Evolutionary conservation across 2,797 vertebrate genomes (phyloP).

Genomic region (Meda fulgida): DNA sequence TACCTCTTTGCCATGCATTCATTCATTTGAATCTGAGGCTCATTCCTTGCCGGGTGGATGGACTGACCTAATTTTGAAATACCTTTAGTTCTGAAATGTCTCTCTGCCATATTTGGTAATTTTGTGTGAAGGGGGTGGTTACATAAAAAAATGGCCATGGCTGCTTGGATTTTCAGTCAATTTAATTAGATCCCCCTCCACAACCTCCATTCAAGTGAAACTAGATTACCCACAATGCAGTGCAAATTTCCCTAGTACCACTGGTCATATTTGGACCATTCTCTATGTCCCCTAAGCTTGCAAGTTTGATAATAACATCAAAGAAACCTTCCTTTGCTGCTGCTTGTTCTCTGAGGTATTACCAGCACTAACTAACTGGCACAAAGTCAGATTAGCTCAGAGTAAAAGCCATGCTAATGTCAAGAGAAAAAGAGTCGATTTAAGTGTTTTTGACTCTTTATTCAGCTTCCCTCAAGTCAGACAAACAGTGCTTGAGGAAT

Average conservation of each 20-base stretch:
- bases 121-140: slow-evolving; percentile 20
- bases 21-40: slow-evolving; percentile 23
- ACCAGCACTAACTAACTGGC: slow-evolving; percentile 26
- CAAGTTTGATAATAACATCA: slow-evolving; percentile 32
- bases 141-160: slow-evolving; percentile 11
- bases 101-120: slow-evolving; percentile 16
- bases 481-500: slow-evolving; percentile 23
- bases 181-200: slow-evolving; percentile 23
- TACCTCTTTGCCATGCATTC: slow-evolving; percentile 18
- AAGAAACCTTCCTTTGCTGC: slow-evolving; percentile 21
- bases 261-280: slow-evolving; percentile 30
- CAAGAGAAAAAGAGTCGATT: slow-evolving; percentile 17
- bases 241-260: slow-evolving; percentile 1
- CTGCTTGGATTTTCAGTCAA: slow-evolving; percentile 23
- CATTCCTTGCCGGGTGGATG: slow-evolving; percentile 23
- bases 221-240: slow-evolving; percentile 21
- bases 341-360: slow-evolving; percentile 7
- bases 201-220: slow-evolving; percentile 27
- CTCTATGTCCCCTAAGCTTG: slow-evolving; percentile 15
- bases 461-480: slow-evolving; percentile 30
- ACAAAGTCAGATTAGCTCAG: slow-evolving; percentile 12
- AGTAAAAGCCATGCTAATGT: slow-evolving; percentile 23
- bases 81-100: slow-evolving; percentile 23
- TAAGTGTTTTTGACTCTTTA: slow-evolving; percentile 10
- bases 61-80: slow-evolving; percentile 40